phyloP scores from a whole-genome alignment of 2,888 invertebrate genomes.

The Melanchra persicariae region DNA sequence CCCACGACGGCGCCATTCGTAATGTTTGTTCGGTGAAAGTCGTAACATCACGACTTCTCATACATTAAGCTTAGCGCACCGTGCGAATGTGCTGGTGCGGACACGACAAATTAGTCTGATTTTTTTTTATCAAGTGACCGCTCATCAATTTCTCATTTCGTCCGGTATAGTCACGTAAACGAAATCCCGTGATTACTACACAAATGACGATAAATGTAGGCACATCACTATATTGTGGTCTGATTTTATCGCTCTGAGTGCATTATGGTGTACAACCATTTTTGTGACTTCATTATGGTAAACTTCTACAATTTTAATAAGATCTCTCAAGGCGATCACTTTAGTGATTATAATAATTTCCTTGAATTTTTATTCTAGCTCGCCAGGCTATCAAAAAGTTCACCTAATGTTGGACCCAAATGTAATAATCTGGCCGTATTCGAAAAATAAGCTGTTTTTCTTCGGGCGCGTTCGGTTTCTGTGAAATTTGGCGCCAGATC shows the following conservation, averaged over 20 bases:
- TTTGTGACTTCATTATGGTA: neutral
- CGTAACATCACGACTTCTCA: constrained; percentile 86
- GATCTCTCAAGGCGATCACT: constrained; percentile 11
- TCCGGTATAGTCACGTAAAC: constrained; percentile 71
- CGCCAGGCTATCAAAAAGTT: constrained; percentile 14
- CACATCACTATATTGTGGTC: constrained; percentile 63
- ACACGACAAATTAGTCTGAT: constrained; percentile 76
- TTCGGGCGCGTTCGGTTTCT: constrained; percentile 77
- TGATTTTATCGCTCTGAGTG: constrained; percentile 28
- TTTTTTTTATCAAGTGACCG: constrained; percentile 77
- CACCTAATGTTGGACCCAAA: constrained; percentile 35
- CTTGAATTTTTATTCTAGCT: constrained; percentile 18
- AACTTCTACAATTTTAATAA: constrained; percentile 1
- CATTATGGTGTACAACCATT: constrained; percentile 24
- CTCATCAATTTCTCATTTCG: constrained; percentile 86
- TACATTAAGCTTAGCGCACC: constrained; percentile 85
- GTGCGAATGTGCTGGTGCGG: constrained; percentile 84
- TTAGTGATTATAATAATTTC: constrained; percentile 7
- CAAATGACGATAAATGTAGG: constrained; percentile 38
- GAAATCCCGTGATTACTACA: constrained; percentile 68
- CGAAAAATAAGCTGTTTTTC: constrained; percentile 70
- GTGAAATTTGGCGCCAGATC: constrained; percentile 89
- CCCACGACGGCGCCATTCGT: constrained; percentile 77
- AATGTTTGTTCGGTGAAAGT: constrained; percentile 88
- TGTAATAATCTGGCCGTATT: constrained; percentile 56